Base-by-base conservation (phyloP, 2,113 vertebrate genomes). In the Oreochromis spilurus region DNA sequence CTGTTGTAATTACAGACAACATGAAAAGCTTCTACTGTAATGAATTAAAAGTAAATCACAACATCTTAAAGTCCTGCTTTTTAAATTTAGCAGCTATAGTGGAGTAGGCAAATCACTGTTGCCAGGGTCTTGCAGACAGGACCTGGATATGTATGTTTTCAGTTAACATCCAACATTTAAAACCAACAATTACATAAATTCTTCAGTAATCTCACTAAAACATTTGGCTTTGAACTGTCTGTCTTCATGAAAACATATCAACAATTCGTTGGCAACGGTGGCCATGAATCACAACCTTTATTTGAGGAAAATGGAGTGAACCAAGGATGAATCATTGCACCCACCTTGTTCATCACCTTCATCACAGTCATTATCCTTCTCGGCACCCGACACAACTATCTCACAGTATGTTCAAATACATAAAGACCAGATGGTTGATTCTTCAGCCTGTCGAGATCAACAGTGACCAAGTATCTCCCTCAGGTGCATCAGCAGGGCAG, bases 1-100 rank as follows among this genome's bases (percentile, higher is more conserved):
- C 50, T 50, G 57, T 19, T 81, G 62, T 84, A 78, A 86, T 93
- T 90, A 88, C 89, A 84, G 91, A 91, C 88, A 92, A 75, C 87
- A 92, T 82, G 78, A 92, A 92, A 93, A 88, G 70, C 43, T 77
- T 77, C 24, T 11, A 31, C 43, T 82, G 67, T 34, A 72, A 48
- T 6, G 57, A 57, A 91, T 88, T 48, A 85, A 62, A 81, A 78
- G 43, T 57, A 57, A 75, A 75, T 87, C 24, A 88, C 52, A 5
- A 84, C 10, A 54, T 70, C 26, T 79, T 36, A 92, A 9, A 58
- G 29, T 14, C 29, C 21, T 80, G 16, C 58, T 88, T 40, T 90
- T 87, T 29, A 31, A 86, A 85, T 75, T 29, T 53, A 83, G 45
- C 13, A 81, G 84, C 40, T 75, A 88, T 13, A 53, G 2, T 40